phyloP scores from a whole-genome alignment of 2,113 vertebrate genomes.

The Phylloscopus trochilus region DNA sequence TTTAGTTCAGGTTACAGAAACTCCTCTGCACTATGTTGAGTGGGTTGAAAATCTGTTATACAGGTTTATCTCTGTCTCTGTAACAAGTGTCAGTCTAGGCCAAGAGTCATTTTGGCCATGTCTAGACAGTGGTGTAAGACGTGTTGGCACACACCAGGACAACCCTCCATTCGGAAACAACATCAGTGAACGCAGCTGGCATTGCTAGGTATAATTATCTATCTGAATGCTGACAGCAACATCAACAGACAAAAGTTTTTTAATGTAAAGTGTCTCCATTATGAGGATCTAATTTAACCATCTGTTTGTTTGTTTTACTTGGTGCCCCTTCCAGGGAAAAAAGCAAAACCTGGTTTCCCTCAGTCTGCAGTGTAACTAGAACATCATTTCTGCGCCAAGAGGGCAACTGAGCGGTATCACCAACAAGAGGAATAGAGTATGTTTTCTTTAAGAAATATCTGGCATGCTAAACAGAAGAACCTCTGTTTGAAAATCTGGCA shows the following conservation, averaged over 20 bases:
- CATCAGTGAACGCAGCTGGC: not conserved
- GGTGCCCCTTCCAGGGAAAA: not conserved
- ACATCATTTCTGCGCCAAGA: not conserved
- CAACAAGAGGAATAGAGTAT: not conserved
- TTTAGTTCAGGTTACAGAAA: not conserved
- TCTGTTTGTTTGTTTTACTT: not conserved
- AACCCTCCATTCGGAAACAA: not conserved
- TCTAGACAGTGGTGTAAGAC: not conserved
- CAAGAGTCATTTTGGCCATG: not conserved
- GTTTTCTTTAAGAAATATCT: constrained; percentile 43
- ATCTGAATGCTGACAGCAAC: not conserved
- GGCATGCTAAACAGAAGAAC: not conserved
- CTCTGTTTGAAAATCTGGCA: constrained; percentile 46
- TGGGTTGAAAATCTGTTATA: not conserved
- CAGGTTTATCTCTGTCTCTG: not conserved
- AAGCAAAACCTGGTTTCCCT: not conserved
- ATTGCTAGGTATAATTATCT: not conserved
- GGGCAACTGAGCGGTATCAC: not conserved
- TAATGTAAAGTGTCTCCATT: not conserved
- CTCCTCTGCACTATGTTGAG: not conserved
- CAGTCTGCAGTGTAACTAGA: not conserved
- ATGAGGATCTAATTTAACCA: not conserved
- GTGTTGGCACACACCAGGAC: not conserved
- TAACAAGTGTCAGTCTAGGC: not conserved
- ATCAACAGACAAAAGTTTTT: not conserved